phyloP scores from a whole-genome alignment of 2,888 invertebrate species.

The Saturnia japonica region DNA sequence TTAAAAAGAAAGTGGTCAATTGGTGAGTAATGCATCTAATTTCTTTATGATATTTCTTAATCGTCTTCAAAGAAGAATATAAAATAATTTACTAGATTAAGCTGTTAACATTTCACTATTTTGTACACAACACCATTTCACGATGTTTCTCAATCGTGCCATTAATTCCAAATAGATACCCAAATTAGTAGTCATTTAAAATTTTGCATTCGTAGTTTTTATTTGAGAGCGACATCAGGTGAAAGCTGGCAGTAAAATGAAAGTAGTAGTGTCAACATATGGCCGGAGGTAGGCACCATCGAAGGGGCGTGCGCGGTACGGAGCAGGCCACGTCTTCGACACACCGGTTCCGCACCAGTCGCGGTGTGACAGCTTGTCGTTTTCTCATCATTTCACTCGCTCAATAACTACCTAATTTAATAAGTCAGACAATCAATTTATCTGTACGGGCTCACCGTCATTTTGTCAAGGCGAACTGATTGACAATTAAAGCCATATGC shows the following conservation, averaged over 20 bases:
- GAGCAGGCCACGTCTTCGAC: constrained; percentile 31
- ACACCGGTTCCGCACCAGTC: constrained; percentile 28
- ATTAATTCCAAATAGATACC: constrained; percentile 27
- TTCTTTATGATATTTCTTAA: neutral
- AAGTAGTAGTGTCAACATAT: constrained; percentile 77
- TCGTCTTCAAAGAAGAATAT: constrained; percentile 7
- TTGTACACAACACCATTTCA: constrained; percentile 6
- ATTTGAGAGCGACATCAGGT: constrained; percentile 69
- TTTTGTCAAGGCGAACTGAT: neutral
- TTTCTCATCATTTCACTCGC: constrained; percentile 59
- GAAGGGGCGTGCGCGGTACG: constrained; percentile 38
- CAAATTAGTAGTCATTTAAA: constrained; percentile 50
- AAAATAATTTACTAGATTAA: constrained; percentile 1
- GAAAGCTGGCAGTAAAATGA: constrained; percentile 79
- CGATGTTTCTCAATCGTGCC: constrained; percentile 11
- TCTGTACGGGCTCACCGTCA: neutral
- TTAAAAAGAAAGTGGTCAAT: constrained; percentile 3
- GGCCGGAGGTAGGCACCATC: constrained; percentile 40
- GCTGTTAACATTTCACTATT: constrained; percentile 14
- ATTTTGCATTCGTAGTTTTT: constrained; percentile 70
- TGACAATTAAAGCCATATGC: neutral
- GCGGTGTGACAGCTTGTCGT: constrained; percentile 55
- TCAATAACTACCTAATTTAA: constrained; percentile 16
- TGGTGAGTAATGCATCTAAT: neutral
- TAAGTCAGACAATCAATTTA: neutral